Percentiles rank a stretch among this genome's conserved stretches.
Conservation (phyloP, 2,888 invertebrate genomes). For the Andrena bicolor region DNA sequence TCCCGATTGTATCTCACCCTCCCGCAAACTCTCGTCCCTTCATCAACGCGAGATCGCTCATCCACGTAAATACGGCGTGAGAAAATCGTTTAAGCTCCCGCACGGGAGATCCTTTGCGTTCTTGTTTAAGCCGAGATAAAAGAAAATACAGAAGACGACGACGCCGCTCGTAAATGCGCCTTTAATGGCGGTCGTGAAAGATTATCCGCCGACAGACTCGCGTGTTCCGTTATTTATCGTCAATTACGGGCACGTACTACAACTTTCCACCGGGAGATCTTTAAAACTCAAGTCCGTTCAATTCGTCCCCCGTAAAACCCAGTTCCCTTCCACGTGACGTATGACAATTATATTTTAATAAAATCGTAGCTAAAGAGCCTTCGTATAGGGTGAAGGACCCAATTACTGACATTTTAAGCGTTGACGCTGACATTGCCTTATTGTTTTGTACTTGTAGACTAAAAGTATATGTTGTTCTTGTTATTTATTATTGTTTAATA, state of each 20-base stretch:
- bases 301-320: conserved; percentile 24
- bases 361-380: too few relatives aligned
- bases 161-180: conserved; percentile 58
- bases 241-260: conserved; percentile 39
- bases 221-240: conserved; percentile 58
- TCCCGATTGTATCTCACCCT: conserved; percentile 52
- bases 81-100: conserved; percentile 72
- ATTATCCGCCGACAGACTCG: conserved; percentile 54
- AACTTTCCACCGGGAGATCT: background rate
- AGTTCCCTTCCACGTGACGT: background rate
- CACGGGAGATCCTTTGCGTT: conserved; percentile 69
- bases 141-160: conserved; percentile 64
- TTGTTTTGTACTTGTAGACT: too few relatives aligned
- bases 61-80: conserved; percentile 71
- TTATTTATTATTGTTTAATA: too few relatives aligned
- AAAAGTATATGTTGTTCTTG: too few relatives aligned
- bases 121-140: conserved; percentile 72
- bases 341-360: background rate
- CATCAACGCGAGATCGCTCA: conserved; percentile 68
- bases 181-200: conserved; percentile 63
- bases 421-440: too few relatives aligned
- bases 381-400: too few relatives aligned
- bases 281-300: conserved; percentile 22
- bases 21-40: conserved; percentile 55
- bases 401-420: too few relatives aligned